Evolutionary conservation across 2,113 vertebrate genomes (phyloP).

Genomic region (Cephalopholis sonnerati): DNA sequence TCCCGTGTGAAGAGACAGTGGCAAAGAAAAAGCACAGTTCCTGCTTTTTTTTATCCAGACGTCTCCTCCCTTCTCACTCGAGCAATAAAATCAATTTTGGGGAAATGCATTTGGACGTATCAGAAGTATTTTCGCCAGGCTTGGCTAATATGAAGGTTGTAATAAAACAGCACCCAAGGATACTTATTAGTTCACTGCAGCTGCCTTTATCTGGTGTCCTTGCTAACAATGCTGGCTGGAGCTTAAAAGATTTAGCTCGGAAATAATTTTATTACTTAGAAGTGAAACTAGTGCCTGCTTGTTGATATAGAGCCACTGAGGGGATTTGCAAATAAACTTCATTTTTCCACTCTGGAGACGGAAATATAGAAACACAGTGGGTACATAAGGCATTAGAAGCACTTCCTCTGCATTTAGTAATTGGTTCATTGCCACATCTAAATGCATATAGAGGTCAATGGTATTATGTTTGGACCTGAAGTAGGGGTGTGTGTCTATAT

Average conservation of each 20-base stretch:
- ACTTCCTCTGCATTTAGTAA: neutral
- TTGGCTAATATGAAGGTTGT: constrained; percentile 24
- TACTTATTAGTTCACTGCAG: constrained; percentile 36
- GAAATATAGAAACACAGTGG: neutral
- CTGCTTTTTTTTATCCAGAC: constrained; percentile 11
- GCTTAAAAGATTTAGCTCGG: constrained; percentile 33
- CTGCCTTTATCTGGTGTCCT: constrained; percentile 24
- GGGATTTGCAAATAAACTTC: constrained; percentile 45
- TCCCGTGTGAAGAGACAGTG: constrained; percentile 32
- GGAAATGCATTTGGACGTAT: constrained; percentile 51
- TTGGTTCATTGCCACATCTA: neutral
- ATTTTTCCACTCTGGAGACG: constrained; percentile 15
- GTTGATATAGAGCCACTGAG: constrained; percentile 13
- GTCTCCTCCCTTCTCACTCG: constrained; percentile 33
- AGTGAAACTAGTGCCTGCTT: neutral
- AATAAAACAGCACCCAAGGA: constrained; percentile 38
- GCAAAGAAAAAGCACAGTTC: constrained; percentile 27
- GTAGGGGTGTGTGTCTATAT: neutral
- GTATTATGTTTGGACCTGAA: neutral
- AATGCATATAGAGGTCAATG: neutral
- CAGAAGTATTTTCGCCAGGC: constrained; percentile 32
- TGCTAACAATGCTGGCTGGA: constrained; percentile 15
- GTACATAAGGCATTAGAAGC: neutral
- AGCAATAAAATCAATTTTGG: constrained; percentile 47
- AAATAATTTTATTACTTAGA: constrained; percentile 36